Conservation (phyloP, 2,888 invertebrate species). For the Falcaria lacertinaria region DNA sequence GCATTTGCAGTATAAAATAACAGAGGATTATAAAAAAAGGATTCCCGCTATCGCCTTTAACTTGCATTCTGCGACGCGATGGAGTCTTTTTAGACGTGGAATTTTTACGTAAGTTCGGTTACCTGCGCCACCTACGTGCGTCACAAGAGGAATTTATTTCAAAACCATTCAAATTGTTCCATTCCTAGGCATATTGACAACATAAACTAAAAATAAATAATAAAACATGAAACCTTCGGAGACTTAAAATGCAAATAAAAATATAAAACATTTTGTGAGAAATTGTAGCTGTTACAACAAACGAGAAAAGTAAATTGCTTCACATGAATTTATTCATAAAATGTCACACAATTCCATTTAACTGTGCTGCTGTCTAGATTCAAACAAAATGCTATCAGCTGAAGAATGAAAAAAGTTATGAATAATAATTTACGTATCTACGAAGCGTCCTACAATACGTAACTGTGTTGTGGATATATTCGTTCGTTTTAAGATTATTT, state of each 20-base stretch:
- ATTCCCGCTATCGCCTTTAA: constrained; percentile 9
- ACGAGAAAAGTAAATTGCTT: not conserved
- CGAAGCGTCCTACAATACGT: no score
- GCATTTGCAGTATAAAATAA: no score
- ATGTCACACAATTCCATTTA: not conserved
- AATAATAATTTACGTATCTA: no score
- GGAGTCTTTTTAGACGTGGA: constrained; percentile 64
- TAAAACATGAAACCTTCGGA: not conserved
- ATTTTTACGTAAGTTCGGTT: constrained; percentile 67
- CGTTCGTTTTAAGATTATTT: no score
- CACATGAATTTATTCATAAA: constrained; percentile 4
- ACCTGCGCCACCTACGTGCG: constrained; percentile 43
- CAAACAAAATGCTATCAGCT: not conserved
- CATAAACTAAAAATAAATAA: not conserved
- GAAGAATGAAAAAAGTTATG: no score
- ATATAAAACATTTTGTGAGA: not conserved
- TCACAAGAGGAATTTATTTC: constrained; percentile 58
- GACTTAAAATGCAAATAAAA: not conserved
- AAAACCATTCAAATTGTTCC: constrained; percentile 51
- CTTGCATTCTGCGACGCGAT: constrained; percentile 26
- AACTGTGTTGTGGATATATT: no score
- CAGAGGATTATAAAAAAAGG: no score
- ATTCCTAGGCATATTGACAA: constrained; percentile 15
- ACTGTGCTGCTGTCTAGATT: not conserved
- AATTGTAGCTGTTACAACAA: not conserved